phyloP scores from a whole-genome alignment of 2,113 vertebrate genomes.

The Tragelaphus strepsiceros region DNA sequence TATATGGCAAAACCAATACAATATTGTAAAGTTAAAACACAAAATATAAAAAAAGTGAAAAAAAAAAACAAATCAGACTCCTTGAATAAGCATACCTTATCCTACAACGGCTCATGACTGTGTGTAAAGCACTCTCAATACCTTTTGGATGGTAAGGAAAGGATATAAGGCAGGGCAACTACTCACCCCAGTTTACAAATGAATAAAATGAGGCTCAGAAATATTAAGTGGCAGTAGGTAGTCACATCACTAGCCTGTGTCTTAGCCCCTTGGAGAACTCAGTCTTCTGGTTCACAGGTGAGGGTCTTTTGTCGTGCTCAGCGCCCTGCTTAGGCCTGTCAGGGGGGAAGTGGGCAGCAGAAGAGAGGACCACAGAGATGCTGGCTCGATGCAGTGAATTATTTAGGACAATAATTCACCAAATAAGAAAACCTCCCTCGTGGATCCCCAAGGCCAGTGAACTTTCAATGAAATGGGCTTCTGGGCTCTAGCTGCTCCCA shows the following conservation, averaged over 20 bases:
- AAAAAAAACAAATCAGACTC: neutral
- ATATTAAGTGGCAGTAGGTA: neutral
- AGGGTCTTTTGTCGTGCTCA: neutral
- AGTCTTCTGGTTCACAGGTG: neutral
- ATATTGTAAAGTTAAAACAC: too few species aligned
- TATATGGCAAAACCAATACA: too few species aligned
- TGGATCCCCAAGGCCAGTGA: neutral
- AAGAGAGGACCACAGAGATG: neutral
- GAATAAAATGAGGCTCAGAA: neutral
- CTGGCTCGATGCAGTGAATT: neutral
- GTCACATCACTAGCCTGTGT: neutral
- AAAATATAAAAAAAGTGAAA: too few species aligned
- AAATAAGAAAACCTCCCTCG: neutral
- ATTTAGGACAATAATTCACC: neutral
- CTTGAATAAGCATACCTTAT: neutral
- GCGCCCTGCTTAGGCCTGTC: neutral
- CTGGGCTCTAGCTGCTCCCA: neutral
- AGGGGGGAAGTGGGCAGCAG: neutral
- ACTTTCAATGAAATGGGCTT: neutral
- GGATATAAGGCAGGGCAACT: neutral
- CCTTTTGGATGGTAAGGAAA: neutral
- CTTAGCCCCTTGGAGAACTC: neutral
- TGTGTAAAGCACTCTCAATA: neutral
- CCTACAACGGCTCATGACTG: neutral
- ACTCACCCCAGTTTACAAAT: neutral